Percentiles rank a stretch among this genome's conserved stretches.
Evolutionary conservation across 2,797 vertebrate genomes (phyloP).

Genomic region (Sternarchorhynchus goeldii): DNA sequence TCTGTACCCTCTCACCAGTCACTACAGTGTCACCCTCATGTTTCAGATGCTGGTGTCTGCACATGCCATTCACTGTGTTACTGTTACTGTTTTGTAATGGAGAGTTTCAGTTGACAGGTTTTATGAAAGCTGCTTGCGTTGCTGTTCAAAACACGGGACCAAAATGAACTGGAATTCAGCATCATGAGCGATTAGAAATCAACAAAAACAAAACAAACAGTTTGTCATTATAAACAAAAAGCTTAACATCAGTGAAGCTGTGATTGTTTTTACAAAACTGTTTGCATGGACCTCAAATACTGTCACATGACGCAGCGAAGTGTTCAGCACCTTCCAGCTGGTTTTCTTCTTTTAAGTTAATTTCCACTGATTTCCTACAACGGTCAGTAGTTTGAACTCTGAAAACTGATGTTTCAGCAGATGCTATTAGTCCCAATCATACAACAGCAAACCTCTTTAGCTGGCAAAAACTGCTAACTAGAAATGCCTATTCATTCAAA

Average conservation of each 20-base stretch:
- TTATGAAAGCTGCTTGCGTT: no score
- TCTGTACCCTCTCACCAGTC: no score
- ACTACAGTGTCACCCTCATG: no score
- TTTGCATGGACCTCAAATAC: not conserved
- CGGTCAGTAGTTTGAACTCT: conserved; percentile 17
- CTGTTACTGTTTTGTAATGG: no score
- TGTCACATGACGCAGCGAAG: not conserved
- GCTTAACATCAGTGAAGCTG: no score
- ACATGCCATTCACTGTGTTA: no score
- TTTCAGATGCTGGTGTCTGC: no score
- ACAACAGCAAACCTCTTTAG: not conserved
- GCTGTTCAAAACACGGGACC: no score
- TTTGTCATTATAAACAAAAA: no score
- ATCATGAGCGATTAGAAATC: not conserved
- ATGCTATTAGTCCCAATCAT: conserved; percentile 42
- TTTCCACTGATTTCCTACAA: conserved; percentile 1
- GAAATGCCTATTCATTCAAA: not conserved
- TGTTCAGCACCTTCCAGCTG: conserved; percentile 7
- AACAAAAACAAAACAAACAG: not conserved
- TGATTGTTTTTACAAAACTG: not conserved
- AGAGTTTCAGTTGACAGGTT: no score
- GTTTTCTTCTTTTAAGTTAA: not conserved
- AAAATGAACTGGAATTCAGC: not conserved
- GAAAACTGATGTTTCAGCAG: conserved; percentile 27
- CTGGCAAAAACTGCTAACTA: not conserved